phyloP scores from a whole-genome alignment of 1,140 invertebrate species.

The Drosophila guanche region DNA sequence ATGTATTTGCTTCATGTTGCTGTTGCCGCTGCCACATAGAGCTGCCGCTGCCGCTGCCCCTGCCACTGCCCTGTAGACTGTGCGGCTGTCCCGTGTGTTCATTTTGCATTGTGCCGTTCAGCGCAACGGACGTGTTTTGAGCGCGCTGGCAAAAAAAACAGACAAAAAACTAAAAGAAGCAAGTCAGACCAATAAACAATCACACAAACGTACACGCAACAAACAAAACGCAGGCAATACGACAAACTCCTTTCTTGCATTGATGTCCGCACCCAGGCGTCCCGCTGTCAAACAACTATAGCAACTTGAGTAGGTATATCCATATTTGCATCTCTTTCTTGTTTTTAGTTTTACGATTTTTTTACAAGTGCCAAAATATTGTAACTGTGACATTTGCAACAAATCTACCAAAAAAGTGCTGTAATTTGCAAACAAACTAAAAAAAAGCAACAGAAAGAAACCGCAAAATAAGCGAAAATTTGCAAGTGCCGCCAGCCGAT shows the following conservation, averaged over 20 bases:
- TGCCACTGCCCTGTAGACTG: conserved; percentile 18
- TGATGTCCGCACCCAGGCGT: no score
- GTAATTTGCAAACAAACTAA: not conserved
- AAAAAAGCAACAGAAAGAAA: conserved; percentile 29
- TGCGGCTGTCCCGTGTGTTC: conserved; percentile 45
- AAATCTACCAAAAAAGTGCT: conserved; percentile 18
- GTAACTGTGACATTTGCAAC: not conserved
- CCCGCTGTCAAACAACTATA: no score
- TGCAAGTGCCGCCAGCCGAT: conserved; percentile 51
- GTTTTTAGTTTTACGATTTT: no score
- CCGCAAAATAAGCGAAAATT: conserved; percentile 32
- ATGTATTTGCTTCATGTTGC: conserved; percentile 23
- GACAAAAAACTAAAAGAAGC: conserved; percentile 5
- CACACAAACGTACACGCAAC: conserved; percentile 4
- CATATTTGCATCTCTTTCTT: no score
- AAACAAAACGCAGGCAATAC: no score
- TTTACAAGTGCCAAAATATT: no score
- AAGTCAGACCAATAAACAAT: conserved; percentile 11
- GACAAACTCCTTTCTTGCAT: not conserved
- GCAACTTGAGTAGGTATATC: not conserved
- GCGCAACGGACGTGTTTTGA: conserved; percentile 55
- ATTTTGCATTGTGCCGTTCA: conserved; percentile 78
- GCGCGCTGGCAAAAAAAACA: conserved; percentile 5
- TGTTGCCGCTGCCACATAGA: conserved; percentile 10
- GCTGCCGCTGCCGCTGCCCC: conserved; percentile 28